Evolutionary conservation across 2,888 invertebrate species (phyloP).

Genomic region (Papilio gigon): DNA sequence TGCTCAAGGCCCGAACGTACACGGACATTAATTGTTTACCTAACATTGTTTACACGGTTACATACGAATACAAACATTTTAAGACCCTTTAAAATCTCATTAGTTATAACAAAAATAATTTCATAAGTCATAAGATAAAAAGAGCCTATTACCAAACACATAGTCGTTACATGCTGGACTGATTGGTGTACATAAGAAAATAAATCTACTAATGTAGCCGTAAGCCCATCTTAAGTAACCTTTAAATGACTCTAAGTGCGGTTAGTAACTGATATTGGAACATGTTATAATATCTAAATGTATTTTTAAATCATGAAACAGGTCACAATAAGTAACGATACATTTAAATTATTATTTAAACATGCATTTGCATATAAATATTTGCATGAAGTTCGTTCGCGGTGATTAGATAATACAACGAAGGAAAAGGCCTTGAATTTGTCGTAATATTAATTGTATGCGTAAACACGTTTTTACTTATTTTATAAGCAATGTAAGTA

Average conservation of each 20-base stretch:
- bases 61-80: slow-evolving; percentile 6
- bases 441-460: neutral
- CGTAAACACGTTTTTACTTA: neutral
- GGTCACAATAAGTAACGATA: neutral
- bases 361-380: neutral
- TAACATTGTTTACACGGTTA: slow-evolving; percentile 13
- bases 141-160: too few relatives aligned
- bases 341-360: neutral
- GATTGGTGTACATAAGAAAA: too few relatives aligned
- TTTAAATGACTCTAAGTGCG: neutral
- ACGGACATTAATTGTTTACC: slow-evolving; percentile 30
- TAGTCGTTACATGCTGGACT: too few relatives aligned
- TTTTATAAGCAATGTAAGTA: neutral
- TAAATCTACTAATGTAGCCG: too few relatives aligned
- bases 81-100: neutral
- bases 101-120: neutral
- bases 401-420: slow-evolving; percentile 19
- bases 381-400: slow-evolving; percentile 10
- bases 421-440: slow-evolving; percentile 18
- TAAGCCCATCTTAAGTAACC: neutral
- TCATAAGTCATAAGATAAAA: neutral
- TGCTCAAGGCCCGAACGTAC: slow-evolving; percentile 29
- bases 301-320: neutral
- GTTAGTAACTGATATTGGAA: neutral
- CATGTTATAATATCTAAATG: neutral